Base-by-base conservation (phyloP, 2,888 invertebrate genomes). In the Melanostoma scalare region DNA sequence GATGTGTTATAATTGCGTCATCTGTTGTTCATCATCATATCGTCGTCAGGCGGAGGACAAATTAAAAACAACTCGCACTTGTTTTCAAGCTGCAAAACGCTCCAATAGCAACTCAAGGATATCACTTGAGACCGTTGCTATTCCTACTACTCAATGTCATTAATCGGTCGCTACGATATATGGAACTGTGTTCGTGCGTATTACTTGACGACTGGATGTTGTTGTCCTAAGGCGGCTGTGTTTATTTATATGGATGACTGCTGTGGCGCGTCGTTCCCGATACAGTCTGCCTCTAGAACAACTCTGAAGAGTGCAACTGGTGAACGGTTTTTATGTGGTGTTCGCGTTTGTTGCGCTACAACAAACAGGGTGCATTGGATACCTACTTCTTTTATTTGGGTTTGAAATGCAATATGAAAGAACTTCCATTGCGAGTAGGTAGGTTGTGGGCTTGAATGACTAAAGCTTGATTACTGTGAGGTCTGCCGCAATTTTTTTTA, bases 1-100 rank as follows among this genome's bases (percentile, higher is more conserved):
- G 79, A 79, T 84, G 78, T 84, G 79, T 67, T 84, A 79, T 84
- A 84, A 79, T 84, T 84, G 84, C 79, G 71, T 79, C 84, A 79
- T 79, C 74, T 84, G 84, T 74, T 84, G 20, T 20, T 20, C 20
- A 20, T n/a, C 79, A 61, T 35, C n/a, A 58, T 74, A 68, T 69
- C 46, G 65, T 40, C 36, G 48, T 31, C 40, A 35, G 31, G 61
- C 61, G n/a, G 40, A 74, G 80, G 53, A 71, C 77, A 79, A 74
- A 73, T 82, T 82, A 82, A 79, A 63, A 84, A 74, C 74, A 79
- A 50, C 69, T 84, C 71, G 78, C 71, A 78, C 60, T 84, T 65
- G 69, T 42, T 77, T 69, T 78, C 50, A 60, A 84, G 82, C 71
- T 79, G 78, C 71, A 36, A 74, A 79, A 56, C 48, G 71, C 79